A percentile compares a stretch with the other conserved stretches of the same genome.
These are phyloP conservation scores for Microtus montanus DNA, from an alignment of 2,113 vertebrate species.

Conservation along the genomic window DNA sequence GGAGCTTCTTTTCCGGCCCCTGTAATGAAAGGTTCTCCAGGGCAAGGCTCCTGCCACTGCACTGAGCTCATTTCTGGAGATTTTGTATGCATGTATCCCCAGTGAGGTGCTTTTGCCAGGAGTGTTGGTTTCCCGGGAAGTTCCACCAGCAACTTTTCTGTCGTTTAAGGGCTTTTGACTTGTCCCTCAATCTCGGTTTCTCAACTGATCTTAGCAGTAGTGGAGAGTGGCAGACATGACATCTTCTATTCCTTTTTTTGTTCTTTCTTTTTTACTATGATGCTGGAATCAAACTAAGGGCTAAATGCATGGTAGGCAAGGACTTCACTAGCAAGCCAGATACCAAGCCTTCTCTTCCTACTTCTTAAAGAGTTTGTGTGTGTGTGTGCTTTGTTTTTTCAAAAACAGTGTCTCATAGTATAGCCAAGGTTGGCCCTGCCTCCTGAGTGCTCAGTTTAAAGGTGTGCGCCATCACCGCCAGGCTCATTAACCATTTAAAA, in stretches of 20 bases:
- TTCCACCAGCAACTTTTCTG: neutral
- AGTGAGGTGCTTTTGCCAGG: neutral
- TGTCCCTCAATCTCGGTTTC: neutral
- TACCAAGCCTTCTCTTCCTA: neutral
- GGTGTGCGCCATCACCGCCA: too few species aligned
- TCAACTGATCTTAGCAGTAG: neutral
- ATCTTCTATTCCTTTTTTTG: neutral
- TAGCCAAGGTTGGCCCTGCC: neutral
- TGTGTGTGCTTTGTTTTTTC: neutral
- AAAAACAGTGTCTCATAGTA: neutral
- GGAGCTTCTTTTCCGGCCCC: neutral
- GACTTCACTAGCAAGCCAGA: neutral
- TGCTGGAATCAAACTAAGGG: neutral
- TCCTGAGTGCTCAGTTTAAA: too few species aligned
- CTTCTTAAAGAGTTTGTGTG: neutral
- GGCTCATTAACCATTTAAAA: neutral
- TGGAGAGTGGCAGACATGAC: neutral
- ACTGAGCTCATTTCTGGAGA: neutral
- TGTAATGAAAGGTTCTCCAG: too few species aligned
- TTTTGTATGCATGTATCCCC: neutral
- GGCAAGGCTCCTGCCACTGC: rapidly evolving
- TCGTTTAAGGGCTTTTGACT: neutral
- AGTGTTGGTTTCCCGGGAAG: neutral
- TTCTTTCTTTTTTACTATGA: neutral
- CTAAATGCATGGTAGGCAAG: neutral